These are phyloP conservation scores for Brachionus manjavacas DNA, from an alignment of 1,140 invertebrate species.

Conservation along the genomic window DNA sequence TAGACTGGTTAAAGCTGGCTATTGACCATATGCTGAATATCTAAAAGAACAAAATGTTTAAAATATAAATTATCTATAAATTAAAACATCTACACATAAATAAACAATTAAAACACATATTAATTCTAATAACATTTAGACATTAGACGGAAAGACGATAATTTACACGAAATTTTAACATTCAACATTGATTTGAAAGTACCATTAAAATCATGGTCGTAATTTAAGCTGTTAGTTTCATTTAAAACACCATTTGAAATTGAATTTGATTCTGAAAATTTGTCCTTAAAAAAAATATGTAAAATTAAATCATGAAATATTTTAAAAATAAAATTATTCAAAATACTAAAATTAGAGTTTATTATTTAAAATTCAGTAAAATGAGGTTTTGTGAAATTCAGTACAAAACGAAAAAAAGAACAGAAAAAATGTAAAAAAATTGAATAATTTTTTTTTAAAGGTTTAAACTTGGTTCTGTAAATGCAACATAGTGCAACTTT, in stretches of 20 bases:
- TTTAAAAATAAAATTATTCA: not conserved
- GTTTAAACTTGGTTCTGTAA: too few species aligned
- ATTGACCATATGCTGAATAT: not conserved
- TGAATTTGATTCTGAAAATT: not conserved
- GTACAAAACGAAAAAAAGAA: too few species aligned
- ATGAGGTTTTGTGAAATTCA: too few species aligned
- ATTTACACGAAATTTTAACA: slow-evolving; percentile 5
- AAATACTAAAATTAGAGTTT: too few species aligned
- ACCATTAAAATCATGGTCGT: slow-evolving; percentile 2
- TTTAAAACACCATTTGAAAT: not conserved
- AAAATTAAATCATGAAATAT: not conserved
- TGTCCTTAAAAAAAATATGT: not conserved
- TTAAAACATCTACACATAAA: not conserved
- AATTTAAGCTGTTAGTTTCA: not conserved
- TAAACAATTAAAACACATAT: slow-evolving; percentile 7
- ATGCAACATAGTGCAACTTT: too few species aligned
- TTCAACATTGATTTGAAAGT: slow-evolving; percentile 7
- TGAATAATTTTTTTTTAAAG: too few species aligned
- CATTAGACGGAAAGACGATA: not conserved
- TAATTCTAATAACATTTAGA: not conserved
- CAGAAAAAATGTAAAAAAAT: too few species aligned
- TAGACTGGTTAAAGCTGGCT: not conserved
- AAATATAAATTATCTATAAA: not conserved
- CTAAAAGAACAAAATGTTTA: not conserved
- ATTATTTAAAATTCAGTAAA: too few species aligned